phyloP scores from a whole-genome alignment of 2,797 vertebrate genomes.

The Pyrrhura leucotis region DNA sequence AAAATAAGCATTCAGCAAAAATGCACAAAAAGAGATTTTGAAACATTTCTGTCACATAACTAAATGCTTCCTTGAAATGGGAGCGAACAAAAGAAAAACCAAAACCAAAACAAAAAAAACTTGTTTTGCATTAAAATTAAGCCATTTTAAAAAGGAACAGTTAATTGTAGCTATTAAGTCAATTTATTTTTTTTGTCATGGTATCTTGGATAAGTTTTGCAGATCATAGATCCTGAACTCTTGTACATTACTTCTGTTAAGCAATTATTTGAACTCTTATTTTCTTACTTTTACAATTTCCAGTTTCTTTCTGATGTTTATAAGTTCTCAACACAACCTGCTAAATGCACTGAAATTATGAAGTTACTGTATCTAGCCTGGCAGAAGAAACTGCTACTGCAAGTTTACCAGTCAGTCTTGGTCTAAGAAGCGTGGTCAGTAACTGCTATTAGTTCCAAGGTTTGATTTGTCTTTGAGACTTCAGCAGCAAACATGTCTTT shows the following conservation, averaged over 20 bases:
- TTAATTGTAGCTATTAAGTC: neutral
- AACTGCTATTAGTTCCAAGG: neutral
- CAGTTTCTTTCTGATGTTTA: neutral
- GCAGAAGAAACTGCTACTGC: neutral
- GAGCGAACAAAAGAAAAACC: neutral
- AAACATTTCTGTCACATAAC: neutral
- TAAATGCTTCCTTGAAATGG: conserved; percentile 16
- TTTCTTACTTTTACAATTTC: neutral
- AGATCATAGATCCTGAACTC: neutral
- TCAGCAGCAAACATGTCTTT: neutral
- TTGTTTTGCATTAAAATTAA: neutral
- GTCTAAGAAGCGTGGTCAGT: neutral
- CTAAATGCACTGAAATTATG: neutral
- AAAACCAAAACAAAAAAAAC: neutral
- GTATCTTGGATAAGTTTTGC: neutral
- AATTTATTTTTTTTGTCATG: neutral
- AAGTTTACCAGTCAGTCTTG: neutral
- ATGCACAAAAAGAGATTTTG: conserved; percentile 2
- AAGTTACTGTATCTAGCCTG: neutral
- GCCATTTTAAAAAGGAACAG: neutral
- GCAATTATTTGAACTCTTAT: neutral
- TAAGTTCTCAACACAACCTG: neutral
- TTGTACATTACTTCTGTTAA: neutral
- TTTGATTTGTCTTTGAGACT: neutral
- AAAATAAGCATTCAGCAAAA: neutral